Conservation (phyloP, 2,888 invertebrate species). For the Trimorus sp. region DNA sequence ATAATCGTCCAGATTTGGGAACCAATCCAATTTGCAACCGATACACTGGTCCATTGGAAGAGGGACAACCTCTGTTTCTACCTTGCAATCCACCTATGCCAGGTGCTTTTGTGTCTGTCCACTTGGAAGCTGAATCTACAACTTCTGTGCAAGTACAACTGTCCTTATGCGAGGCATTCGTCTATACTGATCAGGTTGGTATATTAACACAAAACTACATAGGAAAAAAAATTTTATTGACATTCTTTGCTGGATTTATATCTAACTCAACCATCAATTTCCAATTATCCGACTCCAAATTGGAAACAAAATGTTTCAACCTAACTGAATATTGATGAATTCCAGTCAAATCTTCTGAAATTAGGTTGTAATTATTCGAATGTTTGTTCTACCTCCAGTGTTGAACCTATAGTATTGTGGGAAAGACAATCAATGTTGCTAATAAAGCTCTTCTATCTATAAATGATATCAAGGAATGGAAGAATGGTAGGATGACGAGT, state of each 20-base stretch:
- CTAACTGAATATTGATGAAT: too few species aligned
- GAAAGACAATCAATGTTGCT: too few species aligned
- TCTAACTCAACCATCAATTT: too few species aligned
- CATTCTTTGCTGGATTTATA: neutral
- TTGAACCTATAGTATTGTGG: too few species aligned
- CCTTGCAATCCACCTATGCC: constrained; percentile 98
- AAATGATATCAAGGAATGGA: too few species aligned
- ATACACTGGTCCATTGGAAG: constrained; percentile 92
- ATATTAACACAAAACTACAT: neutral
- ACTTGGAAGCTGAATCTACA: constrained; percentile 86
- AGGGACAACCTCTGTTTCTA: constrained; percentile 94
- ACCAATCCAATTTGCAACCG: constrained; percentile 96
- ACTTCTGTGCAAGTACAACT: constrained; percentile 85
- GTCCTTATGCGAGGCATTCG: constrained; percentile 96
- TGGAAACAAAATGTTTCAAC: too few species aligned
- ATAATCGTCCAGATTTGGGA: constrained; percentile 94
- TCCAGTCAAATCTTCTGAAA: too few species aligned
- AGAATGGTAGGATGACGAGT: too few species aligned
- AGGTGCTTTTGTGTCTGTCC: constrained; percentile 96
- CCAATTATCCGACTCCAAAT: too few species aligned
- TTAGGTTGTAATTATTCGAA: too few species aligned
- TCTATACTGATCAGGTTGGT: constrained; percentile 91
- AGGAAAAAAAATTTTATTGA: neutral
- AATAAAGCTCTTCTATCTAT: too few species aligned
- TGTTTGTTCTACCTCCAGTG: too few species aligned